Base-by-base conservation (phyloP, 2,888 invertebrate species). In the Brachyopa scutellaris region DNA sequence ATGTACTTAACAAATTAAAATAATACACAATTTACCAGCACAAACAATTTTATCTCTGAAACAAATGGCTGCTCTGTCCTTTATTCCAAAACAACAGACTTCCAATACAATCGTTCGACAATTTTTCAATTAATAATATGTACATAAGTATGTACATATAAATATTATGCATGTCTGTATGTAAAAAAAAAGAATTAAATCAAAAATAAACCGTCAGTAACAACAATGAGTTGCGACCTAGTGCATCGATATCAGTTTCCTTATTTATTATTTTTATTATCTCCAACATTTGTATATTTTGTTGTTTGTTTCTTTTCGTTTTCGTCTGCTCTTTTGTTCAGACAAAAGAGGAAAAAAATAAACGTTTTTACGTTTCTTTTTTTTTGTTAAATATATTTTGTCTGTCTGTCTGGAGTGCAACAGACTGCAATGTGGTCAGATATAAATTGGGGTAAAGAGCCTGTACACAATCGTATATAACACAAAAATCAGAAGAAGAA, bases 371-470 rank as follows among this genome's bases (percentile, higher is more conserved):
- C 1, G 17, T 33, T 38, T 7, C 38, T 26, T 13, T 49, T 57
- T 29, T 57, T 26, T 7, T 61, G 1, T 66, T 42, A n/a, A n/a
- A 29, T 66, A 19, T 19, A 29, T 47, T 26, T 72, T 29, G 26
- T 72, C n/a, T 55, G 53, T 42, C 62, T 74, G 80, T 80, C 80
- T 74, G 80, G 57, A 76, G 76, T 80, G 74, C 74, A 80, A 76
- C 80, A 80, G 74, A 80, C 80, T 80, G 74, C 76, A 74, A 59
- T 80, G 76, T 76, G 67, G 62, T 57, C 79, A 74, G 55, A 69
- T 62, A 77, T 47, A 69, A 77, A 55, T 77, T 77, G 77, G 31
- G 47, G 69, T 55, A 76, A 55, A 62, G 53, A 67, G 51, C 51
- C 74, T 51, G 40, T 73, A 23, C 40, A 29, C 49, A 36, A 15